Evolutionary conservation across 1,140 invertebrate genomes (phyloP).

Genomic region (Cotesia glomerata): DNA sequence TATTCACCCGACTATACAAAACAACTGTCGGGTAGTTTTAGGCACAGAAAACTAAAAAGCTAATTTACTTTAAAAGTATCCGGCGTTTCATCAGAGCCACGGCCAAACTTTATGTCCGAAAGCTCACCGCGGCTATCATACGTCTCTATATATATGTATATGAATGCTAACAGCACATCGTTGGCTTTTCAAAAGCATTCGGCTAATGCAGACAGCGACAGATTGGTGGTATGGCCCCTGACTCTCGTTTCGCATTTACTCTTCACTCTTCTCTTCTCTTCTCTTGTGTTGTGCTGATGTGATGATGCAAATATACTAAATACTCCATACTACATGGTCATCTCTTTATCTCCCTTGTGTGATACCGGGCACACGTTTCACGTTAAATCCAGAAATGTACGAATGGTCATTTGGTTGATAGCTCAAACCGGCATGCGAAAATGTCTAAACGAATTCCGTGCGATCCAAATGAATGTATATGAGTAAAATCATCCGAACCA

Average conservation of each 20-base stretch:
- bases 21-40: neutral
- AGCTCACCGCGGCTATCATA: neutral
- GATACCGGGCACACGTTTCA: neutral
- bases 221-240: constrained; percentile 53
- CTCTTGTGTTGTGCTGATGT: neutral
- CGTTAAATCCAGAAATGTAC: constrained; percentile 18
- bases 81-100: constrained; percentile 18
- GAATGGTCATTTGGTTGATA: constrained; percentile 61
- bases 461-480: neutral
- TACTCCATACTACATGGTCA: neutral
- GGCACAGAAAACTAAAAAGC: constrained; percentile 62
- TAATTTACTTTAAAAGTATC: constrained; percentile 66
- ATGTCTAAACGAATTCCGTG: constrained; percentile 38
- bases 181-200: constrained; percentile 30
- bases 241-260: neutral
- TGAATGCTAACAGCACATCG: neutral
- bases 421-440: constrained; percentile 52
- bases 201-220: constrained; percentile 62
- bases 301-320: too few species aligned
- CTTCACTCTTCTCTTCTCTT: neutral
- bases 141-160: too few species aligned
- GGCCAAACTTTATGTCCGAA: constrained; percentile 9
- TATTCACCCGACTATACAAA: neutral
- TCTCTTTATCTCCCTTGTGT: constrained; percentile 16
- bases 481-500: too few species aligned